Evolutionary conservation across 2,113 vertebrate genomes (phyloP).

Genomic region (Leptobrachium ailaonicum): DNA sequence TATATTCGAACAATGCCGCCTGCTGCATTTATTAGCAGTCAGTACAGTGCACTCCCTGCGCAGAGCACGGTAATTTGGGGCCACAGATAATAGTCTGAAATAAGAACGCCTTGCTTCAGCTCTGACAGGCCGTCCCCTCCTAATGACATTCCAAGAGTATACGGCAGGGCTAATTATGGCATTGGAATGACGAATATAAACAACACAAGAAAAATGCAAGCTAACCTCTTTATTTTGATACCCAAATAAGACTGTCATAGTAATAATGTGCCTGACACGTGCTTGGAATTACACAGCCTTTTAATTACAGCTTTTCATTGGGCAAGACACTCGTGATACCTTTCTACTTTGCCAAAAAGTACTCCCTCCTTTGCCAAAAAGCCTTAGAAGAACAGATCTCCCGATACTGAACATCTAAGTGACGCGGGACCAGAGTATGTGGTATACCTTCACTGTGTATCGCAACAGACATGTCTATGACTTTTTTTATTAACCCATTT

Average conservation of each 20-base stretch:
- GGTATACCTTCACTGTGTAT: no score
- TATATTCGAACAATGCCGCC: conserved; percentile 34
- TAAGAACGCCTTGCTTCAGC: conserved; percentile 30
- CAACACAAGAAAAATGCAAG: conserved; percentile 37
- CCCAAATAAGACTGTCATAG: conserved; percentile 45
- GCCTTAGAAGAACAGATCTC: no score
- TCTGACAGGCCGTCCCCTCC: conserved; percentile 37
- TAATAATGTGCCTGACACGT: conserved; percentile 33
- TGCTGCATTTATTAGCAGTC: conserved; percentile 30
- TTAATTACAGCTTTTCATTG: not conserved
- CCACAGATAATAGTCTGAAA: conserved; percentile 38
- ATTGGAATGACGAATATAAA: conserved; percentile 46
- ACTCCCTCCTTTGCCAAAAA: no score
- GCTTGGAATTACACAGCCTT: conserved; percentile 14
- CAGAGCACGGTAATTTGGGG: conserved; percentile 37
- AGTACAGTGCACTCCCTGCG: conserved; percentile 34
- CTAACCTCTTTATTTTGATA: conserved; percentile 44
- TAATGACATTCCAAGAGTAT: conserved; percentile 38
- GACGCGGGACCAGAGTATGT: no score
- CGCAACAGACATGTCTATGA: no score
- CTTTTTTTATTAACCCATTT: no score
- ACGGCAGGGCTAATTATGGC: conserved; percentile 42
- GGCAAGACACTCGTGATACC: not conserved
- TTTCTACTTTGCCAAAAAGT: not conserved
- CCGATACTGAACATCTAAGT: no score